Base-by-base conservation (phyloP, 2,113 vertebrate genomes). In the Atherinomorus stipes region DNA sequence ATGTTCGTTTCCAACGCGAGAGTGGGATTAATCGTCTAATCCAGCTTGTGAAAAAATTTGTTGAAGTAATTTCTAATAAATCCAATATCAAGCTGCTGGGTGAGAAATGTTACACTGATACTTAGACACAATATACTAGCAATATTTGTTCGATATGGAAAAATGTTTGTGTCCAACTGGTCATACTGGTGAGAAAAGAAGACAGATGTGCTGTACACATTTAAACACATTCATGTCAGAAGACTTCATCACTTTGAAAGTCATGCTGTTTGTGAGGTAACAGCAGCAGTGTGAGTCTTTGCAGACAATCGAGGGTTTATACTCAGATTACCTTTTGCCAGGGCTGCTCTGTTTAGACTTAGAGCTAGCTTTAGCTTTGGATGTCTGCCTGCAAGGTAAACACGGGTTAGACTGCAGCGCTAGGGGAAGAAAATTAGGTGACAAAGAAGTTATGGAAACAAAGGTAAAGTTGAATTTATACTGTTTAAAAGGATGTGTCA, bases 381-480 rank as follows among this genome's bases (percentile, higher is more conserved):
- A 66, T 82, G 90, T 71, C 88, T 81, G 93, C 94, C 97, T 97
- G 96, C 87, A 96, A 97, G 84, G 95, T 90, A 95, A 94, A 95
- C 93, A 95, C 13, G 80, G 74, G 88, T 91, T 90, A 93, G 82
- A 81, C 63, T 25, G 58, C 64, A 84, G 71, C 82, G 47, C 57
- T 23, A 38, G 64, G 25, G 23, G 25, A 31, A 7, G 22, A 47
- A 52, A 22, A 78, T 3, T 25, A 71, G 10, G 13, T 15, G 52
- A 76, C 58, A 78, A 34, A 47, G 26, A n/a, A n/a, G n/a, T n/a
- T n/a, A n/a, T 54, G 61, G 44, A 61, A 57, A 38, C 28, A 31
- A 26, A 25, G 51, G 7, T 54, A 52, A 65, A 38, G 47, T 16
- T 38, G 40, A 25, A 11, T 16, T 63, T 25, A 79, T 1, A 0